Base-by-base conservation (phyloP, 2,113 vertebrate species). In the Scortum barcoo region DNA sequence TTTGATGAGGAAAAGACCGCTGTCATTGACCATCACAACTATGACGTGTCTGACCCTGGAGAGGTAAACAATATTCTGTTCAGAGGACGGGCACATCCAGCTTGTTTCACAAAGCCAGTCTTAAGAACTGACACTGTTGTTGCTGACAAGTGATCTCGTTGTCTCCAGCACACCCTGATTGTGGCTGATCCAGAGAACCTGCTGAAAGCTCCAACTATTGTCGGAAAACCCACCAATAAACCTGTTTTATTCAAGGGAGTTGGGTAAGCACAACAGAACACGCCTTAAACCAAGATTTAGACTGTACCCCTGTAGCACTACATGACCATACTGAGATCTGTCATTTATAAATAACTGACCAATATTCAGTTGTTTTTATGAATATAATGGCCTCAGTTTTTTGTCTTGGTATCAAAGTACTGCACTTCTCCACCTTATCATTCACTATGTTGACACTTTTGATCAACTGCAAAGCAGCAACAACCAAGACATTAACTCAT, bases 1-100 rank as follows among this genome's bases (percentile, higher is more conserved):
- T 99, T 99, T 42, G 98, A 99, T n/a, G 98, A 99, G 89, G 98
- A 99, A 63, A 97, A 96, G 88, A 99, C 98, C 0, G 96, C 96
- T 0, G 98, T 99, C 61, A 99, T 99, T 20, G 98, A 99, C 91
- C 98, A 99, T 80, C 98, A 99, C 93, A 97, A 97, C 94, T 99
- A 96, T 0, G 98, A 99, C 5, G 61, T 97, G 65, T 99, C 97
- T 0, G 98, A 99, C 82, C 96, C 96, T 0, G 98, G 98, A 46
- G 97, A 99, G 96, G 98, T 99, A 87, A 91, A 62, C 5, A 11
- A n/a, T 56, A 26, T 30, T 48, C 65, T 20, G 19, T 30, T 63
- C 62, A 26, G 42, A 28, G 20, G 69, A 24, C 24, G 8, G 33
- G 14, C 56, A 16, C 20, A 51, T 67, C 22, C 16, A 17, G 3